These are phyloP conservation scores for Elephantulus edwardii DNA, from an alignment of 2,113 vertebrate genomes.

Conservation along the genomic window DNA sequence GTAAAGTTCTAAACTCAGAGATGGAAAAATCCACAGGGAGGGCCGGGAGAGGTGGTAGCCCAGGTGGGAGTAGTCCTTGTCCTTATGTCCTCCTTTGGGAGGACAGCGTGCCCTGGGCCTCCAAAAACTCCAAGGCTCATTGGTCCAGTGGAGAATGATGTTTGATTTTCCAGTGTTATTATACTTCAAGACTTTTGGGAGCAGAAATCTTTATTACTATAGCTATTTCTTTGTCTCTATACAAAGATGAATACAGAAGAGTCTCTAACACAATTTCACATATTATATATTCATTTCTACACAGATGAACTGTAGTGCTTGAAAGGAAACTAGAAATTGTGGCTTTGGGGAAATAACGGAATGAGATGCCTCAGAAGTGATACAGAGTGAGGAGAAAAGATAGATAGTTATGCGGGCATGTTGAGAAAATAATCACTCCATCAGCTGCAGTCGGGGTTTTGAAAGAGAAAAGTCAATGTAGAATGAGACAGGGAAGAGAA, in stretches of 20 bases:
- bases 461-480: not conserved
- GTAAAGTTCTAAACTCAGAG: not conserved
- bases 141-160: not conserved
- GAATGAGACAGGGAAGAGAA: not conserved
- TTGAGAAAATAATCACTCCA: not conserved
- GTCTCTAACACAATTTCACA: not conserved
- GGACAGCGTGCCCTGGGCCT: not conserved
- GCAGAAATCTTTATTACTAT: not conserved
- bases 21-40: not conserved
- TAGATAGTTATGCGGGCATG: not conserved
- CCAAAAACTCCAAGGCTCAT: conserved; percentile 2
- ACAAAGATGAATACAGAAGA: not conserved
- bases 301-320: not conserved
- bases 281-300: not conserved
- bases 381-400: fast-evolving
- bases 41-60: not conserved
- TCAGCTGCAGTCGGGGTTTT: not conserved
- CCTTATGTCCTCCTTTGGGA: not conserved
- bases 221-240: not conserved
- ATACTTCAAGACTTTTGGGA: not conserved
- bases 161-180: not conserved
- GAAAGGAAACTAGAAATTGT: not conserved
- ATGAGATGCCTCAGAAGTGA: not conserved
- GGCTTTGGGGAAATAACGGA: not conserved
- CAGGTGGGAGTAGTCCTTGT: not conserved